Percentiles rank a stretch among this genome's conserved stretches.
phyloP scores from a whole-genome alignment of 2,797 vertebrate genomes.

The Amphiprion clarkii region DNA sequence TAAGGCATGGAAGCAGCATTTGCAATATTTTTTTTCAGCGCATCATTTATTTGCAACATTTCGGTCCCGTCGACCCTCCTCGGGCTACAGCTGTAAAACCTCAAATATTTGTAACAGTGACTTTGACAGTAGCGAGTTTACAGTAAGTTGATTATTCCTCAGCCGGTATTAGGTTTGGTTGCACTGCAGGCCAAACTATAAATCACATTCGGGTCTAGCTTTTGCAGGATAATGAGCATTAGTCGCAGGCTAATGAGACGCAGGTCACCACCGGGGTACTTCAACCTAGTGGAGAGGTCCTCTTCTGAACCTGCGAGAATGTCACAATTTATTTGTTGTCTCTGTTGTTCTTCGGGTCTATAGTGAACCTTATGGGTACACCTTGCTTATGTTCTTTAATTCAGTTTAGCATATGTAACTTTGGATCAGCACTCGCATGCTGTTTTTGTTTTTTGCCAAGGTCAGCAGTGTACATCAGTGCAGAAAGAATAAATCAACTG shows the following conservation, averaged over 20 bases:
- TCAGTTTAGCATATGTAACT: conserved; percentile 36
- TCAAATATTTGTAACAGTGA: conserved; percentile 60
- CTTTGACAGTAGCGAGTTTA: conserved; percentile 69
- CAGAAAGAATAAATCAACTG: conserved; percentile 68
- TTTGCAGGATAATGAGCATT: conserved; percentile 75
- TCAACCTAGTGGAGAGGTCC: conserved; percentile 30
- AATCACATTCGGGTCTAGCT: conserved; percentile 70
- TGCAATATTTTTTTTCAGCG: conserved; percentile 42
- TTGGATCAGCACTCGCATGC: conserved; percentile 44
- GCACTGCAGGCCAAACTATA: conserved; percentile 67
- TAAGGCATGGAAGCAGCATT: conserved; percentile 13
- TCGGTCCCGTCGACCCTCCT: conserved; percentile 34
- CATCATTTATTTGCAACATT: conserved; percentile 51
- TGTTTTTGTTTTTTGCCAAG: conserved; percentile 42
- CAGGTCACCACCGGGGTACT: conserved; percentile 49
- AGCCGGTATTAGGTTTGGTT: conserved; percentile 74
- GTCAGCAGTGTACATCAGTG: conserved; percentile 63
- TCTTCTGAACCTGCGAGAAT: conserved; percentile 46
- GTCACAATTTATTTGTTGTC: conserved; percentile 47
- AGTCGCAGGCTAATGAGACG: conserved; percentile 79
- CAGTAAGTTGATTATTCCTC: conserved; percentile 79
- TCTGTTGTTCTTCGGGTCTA: conserved; percentile 47
- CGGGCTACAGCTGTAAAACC: conserved; percentile 41
- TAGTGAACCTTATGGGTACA: conserved; percentile 32
- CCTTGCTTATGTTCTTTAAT: conserved; percentile 53